These are phyloP conservation scores for Ferrisia virgata DNA, from an alignment of 2,888 invertebrate genomes.

Conservation along the genomic window DNA sequence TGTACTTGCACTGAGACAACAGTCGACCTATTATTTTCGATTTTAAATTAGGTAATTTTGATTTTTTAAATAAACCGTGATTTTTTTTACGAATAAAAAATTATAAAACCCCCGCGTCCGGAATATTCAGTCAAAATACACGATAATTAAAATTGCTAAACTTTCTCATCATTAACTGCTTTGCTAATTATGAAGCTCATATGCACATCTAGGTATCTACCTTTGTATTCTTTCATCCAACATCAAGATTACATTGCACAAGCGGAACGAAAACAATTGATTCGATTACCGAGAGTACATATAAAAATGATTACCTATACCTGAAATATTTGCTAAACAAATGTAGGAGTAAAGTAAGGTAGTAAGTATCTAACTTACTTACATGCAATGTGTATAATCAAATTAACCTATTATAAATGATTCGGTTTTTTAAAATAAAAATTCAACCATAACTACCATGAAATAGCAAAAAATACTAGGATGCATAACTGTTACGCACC, in stretches of 20 bases:
- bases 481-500: not conserved
- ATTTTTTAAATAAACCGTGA: no score
- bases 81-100: not conserved
- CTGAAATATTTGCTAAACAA: not conserved
- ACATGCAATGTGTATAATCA: not conserved
- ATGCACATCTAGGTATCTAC: not conserved
- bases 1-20: no score
- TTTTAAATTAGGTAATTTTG: no score
- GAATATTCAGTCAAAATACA: not conserved
- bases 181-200: not conserved
- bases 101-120: not conserved
- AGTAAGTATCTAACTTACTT: no score
- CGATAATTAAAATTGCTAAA: not conserved
- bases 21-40: no score
- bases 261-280: not conserved
- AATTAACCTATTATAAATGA: slow-evolving; percentile 2
- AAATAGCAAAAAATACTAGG: not conserved
- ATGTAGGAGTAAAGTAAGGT: not conserved
- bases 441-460: not conserved
- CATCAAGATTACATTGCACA: not conserved
- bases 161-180: not conserved
- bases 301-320: not conserved
- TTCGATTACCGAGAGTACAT: not conserved
- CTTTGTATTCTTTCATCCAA: not conserved
- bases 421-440: not conserved